Evolutionary conservation across 2,113 vertebrate genomes (phyloP).

Genomic region (Saguinus midas): DNA sequence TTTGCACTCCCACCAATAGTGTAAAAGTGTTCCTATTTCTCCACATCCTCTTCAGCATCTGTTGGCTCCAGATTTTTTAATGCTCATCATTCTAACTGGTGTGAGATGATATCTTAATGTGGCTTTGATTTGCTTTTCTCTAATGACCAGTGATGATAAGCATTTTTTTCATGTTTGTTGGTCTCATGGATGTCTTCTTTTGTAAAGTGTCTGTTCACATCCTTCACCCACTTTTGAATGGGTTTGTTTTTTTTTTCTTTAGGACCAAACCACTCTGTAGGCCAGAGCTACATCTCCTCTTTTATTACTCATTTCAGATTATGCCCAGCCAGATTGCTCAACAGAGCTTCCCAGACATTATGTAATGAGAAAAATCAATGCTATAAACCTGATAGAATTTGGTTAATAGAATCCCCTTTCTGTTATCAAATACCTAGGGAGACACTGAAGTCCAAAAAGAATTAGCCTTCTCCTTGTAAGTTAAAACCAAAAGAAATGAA

Average conservation of each 20-base stretch:
- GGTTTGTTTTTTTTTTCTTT: not conserved
- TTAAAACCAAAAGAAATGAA: not conserved
- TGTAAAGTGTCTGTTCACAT: too few relatives aligned
- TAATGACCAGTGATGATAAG: too few relatives aligned
- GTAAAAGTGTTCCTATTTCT: too few relatives aligned
- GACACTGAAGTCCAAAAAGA: not conserved
- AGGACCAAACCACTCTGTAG: not conserved
- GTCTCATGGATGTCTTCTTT: too few relatives aligned
- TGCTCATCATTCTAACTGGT: too few relatives aligned
- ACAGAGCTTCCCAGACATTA: not conserved
- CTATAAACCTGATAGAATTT: not conserved
- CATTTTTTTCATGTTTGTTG: too few relatives aligned
- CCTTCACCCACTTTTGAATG: too few relatives aligned
- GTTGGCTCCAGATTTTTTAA: too few relatives aligned
- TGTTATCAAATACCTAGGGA: not conserved
- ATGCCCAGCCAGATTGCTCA: not conserved
- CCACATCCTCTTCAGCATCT: too few relatives aligned
- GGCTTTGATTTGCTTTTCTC: too few relatives aligned
- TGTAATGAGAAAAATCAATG: not conserved
- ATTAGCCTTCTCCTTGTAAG: not conserved
- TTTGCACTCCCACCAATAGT: too few relatives aligned
- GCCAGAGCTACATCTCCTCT: not conserved
- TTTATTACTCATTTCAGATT: not conserved
- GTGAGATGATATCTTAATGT: too few relatives aligned
- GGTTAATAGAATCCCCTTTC: not conserved